Percentiles rank a stretch among this genome's conserved stretches.
phyloP scores from a whole-genome alignment of 1,140 invertebrate genomes.

The Sesamia nonagrioides region DNA sequence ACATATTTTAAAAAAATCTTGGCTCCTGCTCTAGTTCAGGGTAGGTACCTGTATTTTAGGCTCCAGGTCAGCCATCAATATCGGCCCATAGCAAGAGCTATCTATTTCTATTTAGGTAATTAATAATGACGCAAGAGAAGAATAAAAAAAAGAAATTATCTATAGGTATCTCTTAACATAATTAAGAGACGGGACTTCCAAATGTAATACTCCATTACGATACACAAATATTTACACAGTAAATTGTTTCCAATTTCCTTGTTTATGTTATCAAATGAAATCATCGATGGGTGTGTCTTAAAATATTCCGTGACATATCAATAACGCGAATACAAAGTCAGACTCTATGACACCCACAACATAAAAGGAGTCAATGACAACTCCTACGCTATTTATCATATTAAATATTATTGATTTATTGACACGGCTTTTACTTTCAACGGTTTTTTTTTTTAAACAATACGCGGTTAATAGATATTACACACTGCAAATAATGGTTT shows the following conservation, averaged over 20 bases:
- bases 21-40: no score
- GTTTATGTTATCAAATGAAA: conserved; percentile 20
- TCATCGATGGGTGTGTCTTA: conserved; percentile 25
- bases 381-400: background rate
- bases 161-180: no score
- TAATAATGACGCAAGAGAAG: no score
- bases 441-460: background rate
- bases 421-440: background rate
- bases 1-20: no score
- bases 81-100: no score
- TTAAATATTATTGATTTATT: background rate
- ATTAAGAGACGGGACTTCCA: no score
- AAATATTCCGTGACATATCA: conserved; percentile 16
- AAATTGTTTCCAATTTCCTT: background rate
- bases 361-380: background rate
- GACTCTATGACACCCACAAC: background rate
- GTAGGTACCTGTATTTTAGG: no score
- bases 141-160: no score
- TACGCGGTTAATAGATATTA: no score
- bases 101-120: no score
- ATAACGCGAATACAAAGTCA: background rate
- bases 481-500: no score
- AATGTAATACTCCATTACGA: background rate
- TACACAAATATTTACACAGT: background rate
- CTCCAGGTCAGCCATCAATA: no score